phyloP scores from a whole-genome alignment of 2,113 vertebrate species.

The Promerops cafer region DNA sequence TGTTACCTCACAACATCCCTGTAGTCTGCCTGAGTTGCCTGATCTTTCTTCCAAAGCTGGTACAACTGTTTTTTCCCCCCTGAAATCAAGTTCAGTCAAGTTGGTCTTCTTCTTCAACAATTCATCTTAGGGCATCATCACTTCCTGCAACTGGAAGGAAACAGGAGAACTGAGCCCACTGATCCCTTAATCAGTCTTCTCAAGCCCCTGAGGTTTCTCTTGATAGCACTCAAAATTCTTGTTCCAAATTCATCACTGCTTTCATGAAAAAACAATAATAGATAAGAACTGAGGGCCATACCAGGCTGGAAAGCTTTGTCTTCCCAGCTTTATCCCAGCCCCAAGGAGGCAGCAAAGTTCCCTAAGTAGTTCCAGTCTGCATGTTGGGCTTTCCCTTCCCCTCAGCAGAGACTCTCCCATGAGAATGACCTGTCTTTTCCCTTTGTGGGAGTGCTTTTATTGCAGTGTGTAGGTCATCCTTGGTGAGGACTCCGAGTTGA shows the following conservation, averaged over 20 bases:
- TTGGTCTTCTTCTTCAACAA: background rate
- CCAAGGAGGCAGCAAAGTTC: background rate
- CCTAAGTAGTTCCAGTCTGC: background rate
- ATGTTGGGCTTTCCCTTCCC: background rate
- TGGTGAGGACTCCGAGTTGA: rapidly evolving
- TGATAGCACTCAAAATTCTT: background rate
- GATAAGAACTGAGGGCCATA: background rate
- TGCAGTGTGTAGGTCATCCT: rapidly evolving
- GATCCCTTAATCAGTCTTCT: background rate
- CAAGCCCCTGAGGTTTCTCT: background rate
- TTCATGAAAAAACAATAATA: background rate
- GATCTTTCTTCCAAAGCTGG: background rate
- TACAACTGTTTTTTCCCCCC: background rate
- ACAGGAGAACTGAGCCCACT: background rate
- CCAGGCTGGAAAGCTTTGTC: background rate
- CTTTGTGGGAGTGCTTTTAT: background rate
- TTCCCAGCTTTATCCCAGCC: background rate
- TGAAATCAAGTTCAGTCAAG: background rate
- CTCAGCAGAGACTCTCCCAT: background rate
- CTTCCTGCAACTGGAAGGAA: background rate
- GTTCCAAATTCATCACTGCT: background rate
- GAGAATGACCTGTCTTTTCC: background rate
- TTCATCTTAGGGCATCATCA: background rate
- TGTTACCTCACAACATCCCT: background rate
- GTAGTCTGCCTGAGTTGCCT: too few relatives aligned